Evolutionary conservation across 92 coral and sea anemone genomes (phyloP), one percentile per base, ranked within the genome.

Genomic region (Epizoanthus rinbou): DNA sequence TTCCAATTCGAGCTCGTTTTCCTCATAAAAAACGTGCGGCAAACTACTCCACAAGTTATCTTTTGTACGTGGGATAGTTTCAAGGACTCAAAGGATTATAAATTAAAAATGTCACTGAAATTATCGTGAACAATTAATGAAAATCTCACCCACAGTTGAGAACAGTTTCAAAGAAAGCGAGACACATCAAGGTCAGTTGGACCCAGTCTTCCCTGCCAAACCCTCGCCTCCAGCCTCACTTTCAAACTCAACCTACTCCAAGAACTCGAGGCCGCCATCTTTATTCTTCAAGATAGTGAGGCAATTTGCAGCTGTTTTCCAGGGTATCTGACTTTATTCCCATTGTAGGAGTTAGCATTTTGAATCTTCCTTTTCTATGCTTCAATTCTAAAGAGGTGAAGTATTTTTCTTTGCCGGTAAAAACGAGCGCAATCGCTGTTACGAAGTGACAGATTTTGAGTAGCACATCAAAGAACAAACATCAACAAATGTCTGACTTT

Each of bases 191-290:
- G 43, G 10, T 21, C 23, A 16, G 25, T 80, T 16, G 35, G 68
- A n/a, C 63, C 78, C 71, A 33, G 50, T 74, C 33, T 63, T 50
- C 76, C 84, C 23, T 19, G 43, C 73, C 93, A 84, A 90, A 59
- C 89, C 68, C 83, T 54, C 84, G 31, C 69, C 80, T 15, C 25
- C 53, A 84, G 95, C 97, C 97, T 91, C 97, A 92, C 85, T 93
- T 86, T 87, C 81, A 73, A 15, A 76, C 18, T 10, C 64, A 60
- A 6, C 86, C 87, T 80, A 91, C 83, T 80, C 89, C 63, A 85
- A 85, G 69, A 79, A 88, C 86, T 89, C 83, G 91, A 80, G 86
- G 89, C 92, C 90, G 98, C 98, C 98, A 93, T 93, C 82, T 80
- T 89, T 62, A 87, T 56, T 60, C 69, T 60, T 31, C 80, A 89